Conservation (phyloP, 2,797 vertebrate genomes). For the Emydoidea blandingii region DNA sequence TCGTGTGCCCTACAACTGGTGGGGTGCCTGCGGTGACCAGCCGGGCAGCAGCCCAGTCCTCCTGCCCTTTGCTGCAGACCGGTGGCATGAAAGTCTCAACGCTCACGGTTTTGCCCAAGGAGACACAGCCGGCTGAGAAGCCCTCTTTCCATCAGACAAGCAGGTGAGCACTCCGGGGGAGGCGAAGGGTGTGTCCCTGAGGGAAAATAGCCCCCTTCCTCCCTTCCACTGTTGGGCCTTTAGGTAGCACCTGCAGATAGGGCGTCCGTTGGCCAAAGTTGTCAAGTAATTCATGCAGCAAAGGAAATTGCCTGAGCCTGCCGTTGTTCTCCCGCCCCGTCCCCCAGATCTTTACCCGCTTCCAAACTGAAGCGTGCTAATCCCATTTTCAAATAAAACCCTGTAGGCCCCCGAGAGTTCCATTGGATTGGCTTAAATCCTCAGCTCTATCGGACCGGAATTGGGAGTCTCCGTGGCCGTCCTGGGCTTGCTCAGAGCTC, state of each 20-base stretch:
- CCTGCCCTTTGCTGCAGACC: conserved; percentile 79
- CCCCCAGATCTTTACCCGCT: background rate
- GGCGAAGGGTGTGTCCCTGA: background rate
- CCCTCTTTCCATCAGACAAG: conserved; percentile 74
- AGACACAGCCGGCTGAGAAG: conserved; percentile 86
- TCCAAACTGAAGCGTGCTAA: background rate
- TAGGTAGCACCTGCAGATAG: background rate
- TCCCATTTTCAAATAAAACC: background rate
- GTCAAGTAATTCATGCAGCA: background rate
- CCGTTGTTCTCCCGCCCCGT: background rate
- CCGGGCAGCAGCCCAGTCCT: conserved; percentile 50
- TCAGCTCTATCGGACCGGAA: background rate
- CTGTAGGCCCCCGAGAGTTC: background rate
- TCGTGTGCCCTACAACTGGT: conserved; percentile 66
- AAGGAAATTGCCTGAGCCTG: rapidly evolving
- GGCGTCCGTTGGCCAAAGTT: rapidly evolving
- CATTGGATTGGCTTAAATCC: background rate
- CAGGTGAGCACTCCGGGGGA: conserved; percentile 89
- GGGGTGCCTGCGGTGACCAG: conserved; percentile 68
- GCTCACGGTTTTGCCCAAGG: conserved; percentile 89
- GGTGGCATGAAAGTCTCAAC: conserved; percentile 84
- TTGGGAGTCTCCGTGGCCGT: background rate
- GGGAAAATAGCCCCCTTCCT: background rate
- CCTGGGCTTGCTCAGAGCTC: rapidly evolving
- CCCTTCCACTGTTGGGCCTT: background rate